Evolutionary conservation across 2,113 vertebrate genomes (phyloP).

Genomic region (Cavia aperea): DNA sequence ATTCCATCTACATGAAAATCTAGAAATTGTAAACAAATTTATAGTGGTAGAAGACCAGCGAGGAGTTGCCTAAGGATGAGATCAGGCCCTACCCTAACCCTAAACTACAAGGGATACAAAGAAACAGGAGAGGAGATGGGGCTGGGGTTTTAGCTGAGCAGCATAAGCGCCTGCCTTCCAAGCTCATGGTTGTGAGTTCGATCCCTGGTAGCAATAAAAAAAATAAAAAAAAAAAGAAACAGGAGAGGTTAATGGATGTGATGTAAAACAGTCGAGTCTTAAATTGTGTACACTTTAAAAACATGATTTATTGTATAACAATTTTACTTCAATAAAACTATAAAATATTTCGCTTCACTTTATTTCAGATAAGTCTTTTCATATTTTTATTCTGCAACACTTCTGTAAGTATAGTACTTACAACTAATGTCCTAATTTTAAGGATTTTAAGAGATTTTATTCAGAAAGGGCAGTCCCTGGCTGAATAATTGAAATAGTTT

Average conservation of each 20-base stretch:
- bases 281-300: not conserved
- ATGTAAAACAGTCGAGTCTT: not conserved
- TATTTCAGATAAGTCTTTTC: not conserved
- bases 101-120: not conserved
- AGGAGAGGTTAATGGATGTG: not conserved
- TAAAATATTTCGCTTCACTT: not conserved
- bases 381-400: not conserved
- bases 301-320: not conserved
- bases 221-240: not conserved
- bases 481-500: not conserved
- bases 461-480: not conserved
- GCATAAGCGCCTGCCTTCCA: no score
- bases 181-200: no score
- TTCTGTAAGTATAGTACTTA: not conserved
- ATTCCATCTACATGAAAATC: not conserved
- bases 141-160: no score
- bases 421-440: not conserved
- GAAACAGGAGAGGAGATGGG: not conserved
- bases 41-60: not conserved
- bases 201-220: no score
- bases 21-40: not conserved
- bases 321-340: not conserved
- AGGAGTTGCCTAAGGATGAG: not conserved
- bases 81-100: not conserved
- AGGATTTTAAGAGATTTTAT: not conserved